Base-by-base conservation (phyloP, 2,888 invertebrate species). In the Caenorhabditis sp. region DNA sequence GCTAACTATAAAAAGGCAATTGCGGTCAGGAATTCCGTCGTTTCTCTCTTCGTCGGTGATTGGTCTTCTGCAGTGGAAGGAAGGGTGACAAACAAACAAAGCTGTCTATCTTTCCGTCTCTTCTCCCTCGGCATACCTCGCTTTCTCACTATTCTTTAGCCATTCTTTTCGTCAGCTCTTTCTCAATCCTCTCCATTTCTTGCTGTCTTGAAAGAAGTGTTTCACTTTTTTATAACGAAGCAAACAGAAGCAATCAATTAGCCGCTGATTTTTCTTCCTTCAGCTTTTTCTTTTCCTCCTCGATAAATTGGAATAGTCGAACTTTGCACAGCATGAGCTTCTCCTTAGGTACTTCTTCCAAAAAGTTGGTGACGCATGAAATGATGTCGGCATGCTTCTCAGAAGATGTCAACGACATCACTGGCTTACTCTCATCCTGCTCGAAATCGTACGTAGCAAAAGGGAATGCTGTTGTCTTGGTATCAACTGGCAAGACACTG, bases 321-420 rank as follows among this genome's bases (percentile, higher is more conserved):
- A 73, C 73, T 59, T 73, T 65, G 41, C 45, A 41, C 24, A 72
- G 22, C 72, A 72, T 72, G 7, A 72, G 20, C 17, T 72, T 63
- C 13, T 72, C 63, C 13, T 63, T 56, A 6, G 62, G 63, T 39
- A 72, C 56, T 11, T 39, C 43, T n/a, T 72, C 63, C n/a, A 58
- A 17, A 37, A 58, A 72, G 30, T 39, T 50, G 3, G 50, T 56
- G 15, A 72, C 55, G 22, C 62, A 72, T 7, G 72, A 27, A 8
- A 65, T 27, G 20, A 73, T 65, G 45, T 73, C 58, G 3, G 55
- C 26, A 17, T 71, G 61, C 15, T 62, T 71, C 43, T 66, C 46
- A n/a, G 35, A 41, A 22, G 43, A 13, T 24, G 63, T 8, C 48
- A 27, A 6, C 8, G n/a, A n/a, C n/a, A 2, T 45, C 9, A 17